These are phyloP conservation scores for Thysanoteuthis rhombus DNA, from an alignment of 2,888 invertebrate genomes.

Conservation along the genomic window DNA sequence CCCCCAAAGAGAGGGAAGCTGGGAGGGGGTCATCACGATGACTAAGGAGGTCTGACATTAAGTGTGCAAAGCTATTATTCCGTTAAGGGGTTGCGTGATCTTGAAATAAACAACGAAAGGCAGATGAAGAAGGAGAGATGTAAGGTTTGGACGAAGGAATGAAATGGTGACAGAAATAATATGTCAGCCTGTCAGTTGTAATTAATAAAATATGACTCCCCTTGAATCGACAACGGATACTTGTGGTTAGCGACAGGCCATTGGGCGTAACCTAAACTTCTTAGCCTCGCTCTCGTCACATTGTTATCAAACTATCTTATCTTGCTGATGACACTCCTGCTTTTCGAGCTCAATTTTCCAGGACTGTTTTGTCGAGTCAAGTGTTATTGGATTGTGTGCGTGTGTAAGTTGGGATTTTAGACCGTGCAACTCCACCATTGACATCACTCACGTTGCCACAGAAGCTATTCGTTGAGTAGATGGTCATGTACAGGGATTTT, in stretches of 20 bases:
- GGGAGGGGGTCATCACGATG: neutral
- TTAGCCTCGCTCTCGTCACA: neutral
- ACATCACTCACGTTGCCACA: neutral
- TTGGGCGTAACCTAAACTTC: neutral
- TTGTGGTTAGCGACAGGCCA: slow-evolving; percentile 12
- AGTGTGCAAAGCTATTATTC: neutral
- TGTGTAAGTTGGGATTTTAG: neutral
- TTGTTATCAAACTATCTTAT: neutral
- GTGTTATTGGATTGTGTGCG: neutral
- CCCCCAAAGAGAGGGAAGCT: neutral
- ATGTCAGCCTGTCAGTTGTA: neutral
- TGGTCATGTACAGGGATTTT: too few species aligned
- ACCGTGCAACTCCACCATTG: neutral
- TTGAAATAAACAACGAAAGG: neutral
- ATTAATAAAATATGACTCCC: neutral
- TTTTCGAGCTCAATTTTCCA: neutral
- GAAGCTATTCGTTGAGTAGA: neutral
- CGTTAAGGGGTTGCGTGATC: neutral
- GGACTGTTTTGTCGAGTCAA: neutral
- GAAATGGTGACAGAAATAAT: neutral
- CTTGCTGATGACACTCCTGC: neutral
- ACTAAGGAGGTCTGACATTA: neutral
- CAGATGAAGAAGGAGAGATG: neutral
- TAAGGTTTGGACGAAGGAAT: neutral
- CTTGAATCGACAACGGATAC: slow-evolving; percentile 12